phyloP scores from a whole-genome alignment of 2,113 vertebrate genomes.

The Gorsachius goisagi region DNA sequence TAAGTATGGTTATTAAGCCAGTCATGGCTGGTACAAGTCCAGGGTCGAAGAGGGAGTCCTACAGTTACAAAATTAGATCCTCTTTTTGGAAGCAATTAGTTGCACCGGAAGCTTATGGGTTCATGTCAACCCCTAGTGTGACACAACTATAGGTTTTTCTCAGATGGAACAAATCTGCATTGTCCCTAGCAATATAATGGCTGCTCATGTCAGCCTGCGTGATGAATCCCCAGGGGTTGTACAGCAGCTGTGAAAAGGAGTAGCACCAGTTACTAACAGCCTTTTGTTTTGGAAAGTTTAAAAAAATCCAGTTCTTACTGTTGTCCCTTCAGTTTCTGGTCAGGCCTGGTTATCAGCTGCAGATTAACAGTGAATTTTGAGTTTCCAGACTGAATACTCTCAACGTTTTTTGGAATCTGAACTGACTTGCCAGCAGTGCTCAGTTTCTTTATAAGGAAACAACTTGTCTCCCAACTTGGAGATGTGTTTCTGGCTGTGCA shows the following conservation, averaged over 20 bases:
- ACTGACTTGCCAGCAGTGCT: background rate
- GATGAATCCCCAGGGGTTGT: background rate
- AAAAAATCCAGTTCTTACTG: background rate
- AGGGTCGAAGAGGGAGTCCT: background rate
- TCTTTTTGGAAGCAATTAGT: background rate
- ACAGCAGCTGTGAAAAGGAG: background rate
- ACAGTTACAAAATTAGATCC: background rate
- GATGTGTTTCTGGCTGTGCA: background rate
- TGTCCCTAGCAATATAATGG: background rate
- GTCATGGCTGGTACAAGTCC: background rate
- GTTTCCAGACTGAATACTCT: slow-evolving; percentile 14
- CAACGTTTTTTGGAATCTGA: slow-evolving; percentile 36
- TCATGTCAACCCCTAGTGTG: background rate
- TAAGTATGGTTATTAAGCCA: background rate
- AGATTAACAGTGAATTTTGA: background rate
- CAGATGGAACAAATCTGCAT: background rate
- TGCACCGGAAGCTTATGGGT: background rate
- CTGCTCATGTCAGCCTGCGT: background rate
- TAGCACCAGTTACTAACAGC: background rate
- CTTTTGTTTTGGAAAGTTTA: background rate
- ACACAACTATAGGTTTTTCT: background rate
- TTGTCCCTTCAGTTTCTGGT: background rate
- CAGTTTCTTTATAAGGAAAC: slow-evolving; percentile 51
- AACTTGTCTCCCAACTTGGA: background rate
- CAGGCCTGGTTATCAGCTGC: background rate